Percentiles rank a stretch among this genome's conserved stretches.
phyloP scores from a whole-genome alignment of 2,888 invertebrate genomes.

The Limnephilus rhombicus region DNA sequence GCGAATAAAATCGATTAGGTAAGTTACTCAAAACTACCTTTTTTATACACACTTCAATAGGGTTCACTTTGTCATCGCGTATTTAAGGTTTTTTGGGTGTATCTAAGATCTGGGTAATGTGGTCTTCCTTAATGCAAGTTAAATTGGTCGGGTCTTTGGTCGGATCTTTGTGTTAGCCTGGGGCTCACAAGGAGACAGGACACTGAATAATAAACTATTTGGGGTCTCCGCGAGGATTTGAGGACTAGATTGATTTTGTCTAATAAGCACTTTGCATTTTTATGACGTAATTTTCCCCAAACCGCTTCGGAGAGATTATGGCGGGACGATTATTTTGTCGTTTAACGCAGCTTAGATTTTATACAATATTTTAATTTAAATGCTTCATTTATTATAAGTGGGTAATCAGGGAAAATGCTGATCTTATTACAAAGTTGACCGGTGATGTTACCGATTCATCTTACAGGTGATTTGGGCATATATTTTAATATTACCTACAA shows the following conservation, averaged over 20 bases:
- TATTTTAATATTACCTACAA: too few species aligned
- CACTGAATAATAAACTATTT: constrained; percentile 58
- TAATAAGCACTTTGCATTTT: constrained; percentile 58
- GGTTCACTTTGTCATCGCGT: constrained; percentile 59
- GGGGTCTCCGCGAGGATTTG: constrained; percentile 16
- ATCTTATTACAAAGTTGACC: neutral
- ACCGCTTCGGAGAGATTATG: neutral
- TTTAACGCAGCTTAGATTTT: constrained; percentile 17
- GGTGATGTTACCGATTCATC: neutral
- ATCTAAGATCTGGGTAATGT: constrained; percentile 42
- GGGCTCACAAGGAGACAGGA: constrained; percentile 61
- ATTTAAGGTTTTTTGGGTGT: constrained; percentile 49
- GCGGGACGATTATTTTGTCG: constrained; percentile 37
- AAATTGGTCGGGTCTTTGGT: constrained; percentile 61
- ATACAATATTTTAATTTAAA: neutral
- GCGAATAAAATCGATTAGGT: constrained; percentile 49
- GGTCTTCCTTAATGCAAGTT: constrained; percentile 61
- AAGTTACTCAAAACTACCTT: constrained; percentile 6
- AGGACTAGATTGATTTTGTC: constrained; percentile 60
- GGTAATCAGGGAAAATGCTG: constrained; percentile 7
- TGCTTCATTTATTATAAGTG: constrained; percentile 24
- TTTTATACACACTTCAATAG: constrained; percentile 46
- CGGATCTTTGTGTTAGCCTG: constrained; percentile 49
- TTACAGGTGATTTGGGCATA: neutral
- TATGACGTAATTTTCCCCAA: constrained; percentile 41